phyloP scores from a whole-genome alignment of 2,797 vertebrate species.

The Dallia pectoralis region DNA sequence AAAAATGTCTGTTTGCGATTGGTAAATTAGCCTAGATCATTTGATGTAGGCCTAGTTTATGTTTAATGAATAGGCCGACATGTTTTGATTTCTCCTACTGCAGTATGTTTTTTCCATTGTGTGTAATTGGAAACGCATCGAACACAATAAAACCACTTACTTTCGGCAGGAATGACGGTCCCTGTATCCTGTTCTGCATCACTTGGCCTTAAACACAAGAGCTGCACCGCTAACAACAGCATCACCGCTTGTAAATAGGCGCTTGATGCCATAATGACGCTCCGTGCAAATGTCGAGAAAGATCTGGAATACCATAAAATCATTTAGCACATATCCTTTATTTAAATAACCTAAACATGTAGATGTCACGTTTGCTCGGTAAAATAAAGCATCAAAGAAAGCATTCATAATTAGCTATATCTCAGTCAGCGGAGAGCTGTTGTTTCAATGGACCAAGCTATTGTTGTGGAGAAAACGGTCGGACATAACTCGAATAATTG shows the following conservation, averaged over 20 bases:
- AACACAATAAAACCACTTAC: slow-evolving; percentile 63
- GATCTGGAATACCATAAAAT: slow-evolving; percentile 16
- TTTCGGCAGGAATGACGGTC: slow-evolving; percentile 87
- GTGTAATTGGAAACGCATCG: not conserved
- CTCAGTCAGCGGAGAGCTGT: not conserved
- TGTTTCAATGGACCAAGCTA: not conserved
- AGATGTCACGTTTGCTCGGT: not conserved
- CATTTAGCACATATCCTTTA: not conserved
- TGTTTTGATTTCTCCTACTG: not conserved
- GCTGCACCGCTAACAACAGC: slow-evolving; percentile 68
- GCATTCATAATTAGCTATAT: not conserved
- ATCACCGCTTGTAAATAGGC: slow-evolving; percentile 56
- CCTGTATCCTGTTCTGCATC: slow-evolving; percentile 76
- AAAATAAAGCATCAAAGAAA: not conserved
- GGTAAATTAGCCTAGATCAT: not conserved
- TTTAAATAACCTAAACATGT: not conserved
- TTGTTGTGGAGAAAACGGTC: not conserved
- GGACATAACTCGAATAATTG: not conserved
- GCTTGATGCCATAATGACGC: slow-evolving; percentile 58
- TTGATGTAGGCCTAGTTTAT: not conserved
- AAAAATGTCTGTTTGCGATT: not conserved
- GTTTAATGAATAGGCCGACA: too few relatives aligned
- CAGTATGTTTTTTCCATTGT: not conserved
- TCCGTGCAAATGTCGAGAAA: not conserved
- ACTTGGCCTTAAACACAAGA: slow-evolving; percentile 61